Base-by-base conservation (phyloP, 2,797 vertebrate genomes). In the Syndactyla subalaris region DNA sequence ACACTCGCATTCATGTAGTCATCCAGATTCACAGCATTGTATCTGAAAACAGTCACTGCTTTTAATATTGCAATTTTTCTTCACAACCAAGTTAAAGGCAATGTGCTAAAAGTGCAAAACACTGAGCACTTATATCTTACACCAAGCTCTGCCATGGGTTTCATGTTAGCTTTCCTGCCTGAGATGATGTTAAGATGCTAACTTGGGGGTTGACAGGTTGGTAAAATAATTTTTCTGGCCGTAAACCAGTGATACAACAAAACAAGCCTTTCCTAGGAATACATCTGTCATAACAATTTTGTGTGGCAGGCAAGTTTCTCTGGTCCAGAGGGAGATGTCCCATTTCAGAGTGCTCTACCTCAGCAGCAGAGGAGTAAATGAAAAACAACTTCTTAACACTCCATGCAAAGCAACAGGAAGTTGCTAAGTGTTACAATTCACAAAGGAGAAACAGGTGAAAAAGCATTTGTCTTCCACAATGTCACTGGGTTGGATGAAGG, bases 151-250 rank as follows among this genome's bases (percentile, higher is more conserved):
- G 61, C 19, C 16, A 52, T 22, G 59, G 22, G 7, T 87, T 88
- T 85, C 74, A 39, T 2, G 0, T 48, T 39, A 71, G 24, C 9
- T 55, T 80, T 87, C 22, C 9, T 72, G 30, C 79, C n/a, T 34
- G 26, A 93, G 27, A 71, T 34, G 61, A 52, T 23, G 41, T 16
- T 92, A 41, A 8, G 1, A 70, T 30, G 15, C 38, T 63, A 46
- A 75, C 18, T 68, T 83, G 54, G 24, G 26, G 30, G 17, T 58
- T 88, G 30, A 7, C 49, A 68, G 32, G 52, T 59, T 74, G 39
- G 14, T 80, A 67, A 89, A 91, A 91, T 92, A 92, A 43, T 61
- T 83, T 92, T 92, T 85, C 68, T 81, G 82, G 4, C 54, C 75
- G 43, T 88, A 75, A 68, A 85, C 68, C 0, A 14, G 49, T 39